A percentile compares a stretch with the other conserved stretches of the same genome.
Evolutionary conservation across 1,140 invertebrate species (phyloP).

Genomic region (Drosophila lini): DNA sequence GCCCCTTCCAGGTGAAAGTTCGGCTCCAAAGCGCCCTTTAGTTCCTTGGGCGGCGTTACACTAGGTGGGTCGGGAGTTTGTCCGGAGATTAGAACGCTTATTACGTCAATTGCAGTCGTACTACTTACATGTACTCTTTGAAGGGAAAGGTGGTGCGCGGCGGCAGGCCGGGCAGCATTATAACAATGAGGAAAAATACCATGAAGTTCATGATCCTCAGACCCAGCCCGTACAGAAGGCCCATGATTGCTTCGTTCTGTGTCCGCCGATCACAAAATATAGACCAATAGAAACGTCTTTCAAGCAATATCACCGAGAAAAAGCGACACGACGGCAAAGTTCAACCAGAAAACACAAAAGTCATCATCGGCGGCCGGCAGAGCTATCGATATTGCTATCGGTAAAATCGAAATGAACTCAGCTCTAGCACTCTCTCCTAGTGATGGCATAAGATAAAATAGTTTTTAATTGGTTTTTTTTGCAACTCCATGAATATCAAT

Average conservation of each 20-base stretch:
- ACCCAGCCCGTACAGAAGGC: constrained; percentile 65
- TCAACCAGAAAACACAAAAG: constrained; percentile 64
- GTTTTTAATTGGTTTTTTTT: background rate
- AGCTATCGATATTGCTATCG: constrained; percentile 32
- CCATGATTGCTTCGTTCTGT: constrained; percentile 58
- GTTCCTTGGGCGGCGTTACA: constrained; percentile 72
- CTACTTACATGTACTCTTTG: constrained; percentile 77
- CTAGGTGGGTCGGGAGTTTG: constrained; percentile 33
- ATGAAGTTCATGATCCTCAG: constrained; percentile 80
- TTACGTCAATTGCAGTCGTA: constrained; percentile 25
- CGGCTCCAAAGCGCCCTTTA: constrained; percentile 86
- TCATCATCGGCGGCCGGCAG: constrained; percentile 63
- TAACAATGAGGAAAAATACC: constrained; percentile 78
- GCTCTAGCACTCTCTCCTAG: constrained; percentile 3
- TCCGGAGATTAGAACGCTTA: constrained; percentile 8
- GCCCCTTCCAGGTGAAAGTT: constrained; percentile 89
- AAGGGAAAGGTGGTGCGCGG: constrained; percentile 82
- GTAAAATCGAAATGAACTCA: background rate
- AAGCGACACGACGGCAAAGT: constrained; percentile 81
- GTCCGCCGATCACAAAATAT: constrained; percentile 11
- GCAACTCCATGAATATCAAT: background rate
- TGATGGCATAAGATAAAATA: background rate
- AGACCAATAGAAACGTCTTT: constrained; percentile 21
- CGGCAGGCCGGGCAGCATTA: constrained; percentile 74
- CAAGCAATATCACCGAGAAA: constrained; percentile 39